Evolutionary conservation across 2,113 vertebrate species (phyloP), one percentile per base, ranked within the genome.

Genomic region (Malurus alboscapulatus): DNA sequence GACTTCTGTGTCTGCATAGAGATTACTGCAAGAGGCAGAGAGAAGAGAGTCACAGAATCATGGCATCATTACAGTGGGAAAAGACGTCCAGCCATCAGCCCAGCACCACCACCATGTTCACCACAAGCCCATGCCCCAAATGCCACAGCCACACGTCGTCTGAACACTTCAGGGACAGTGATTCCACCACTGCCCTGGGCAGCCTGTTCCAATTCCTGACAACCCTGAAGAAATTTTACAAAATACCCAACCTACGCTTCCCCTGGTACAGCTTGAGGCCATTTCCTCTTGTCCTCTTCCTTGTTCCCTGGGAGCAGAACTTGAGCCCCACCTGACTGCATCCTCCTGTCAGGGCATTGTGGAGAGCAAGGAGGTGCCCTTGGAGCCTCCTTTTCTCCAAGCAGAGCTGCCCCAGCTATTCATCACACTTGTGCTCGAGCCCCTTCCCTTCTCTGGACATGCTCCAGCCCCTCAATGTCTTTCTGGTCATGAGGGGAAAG

Each of bases 1-100:
- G 95, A 90, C 88, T 88, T 95, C 93, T 69, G 95, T 86, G 93
- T 91, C 97, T 97, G 97, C 97, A 97, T 96, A 97, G 98, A 95
- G 92, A 90, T 98, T 98, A 98, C 98, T 98, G 97, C 34, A 93
- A 93, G 62, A 85, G 69, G 91, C 57, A 82, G 89, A 88, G 81
- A 92, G 25, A 21, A 32, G 19, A 74, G 26, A 74, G 73, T 94
- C 87, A 89, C 17, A 55, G 87, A 48, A 69, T 59, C 55, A 76
- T 22, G 17, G 30, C 62, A 36, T 69, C 0, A 0, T 69, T 62
- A 54, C 2, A 21, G 40, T 48, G 24, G 55, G 34, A 26, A 76
- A 54, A 89, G 40, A 83, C 30, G 34, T 68, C 51, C 40, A 61
- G 11, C 10, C 34, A 34, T 75, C 25, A 76, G 57, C 78, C 71